phyloP scores from a whole-genome alignment of 2,113 vertebrate genomes.

The Sapajus apella region DNA sequence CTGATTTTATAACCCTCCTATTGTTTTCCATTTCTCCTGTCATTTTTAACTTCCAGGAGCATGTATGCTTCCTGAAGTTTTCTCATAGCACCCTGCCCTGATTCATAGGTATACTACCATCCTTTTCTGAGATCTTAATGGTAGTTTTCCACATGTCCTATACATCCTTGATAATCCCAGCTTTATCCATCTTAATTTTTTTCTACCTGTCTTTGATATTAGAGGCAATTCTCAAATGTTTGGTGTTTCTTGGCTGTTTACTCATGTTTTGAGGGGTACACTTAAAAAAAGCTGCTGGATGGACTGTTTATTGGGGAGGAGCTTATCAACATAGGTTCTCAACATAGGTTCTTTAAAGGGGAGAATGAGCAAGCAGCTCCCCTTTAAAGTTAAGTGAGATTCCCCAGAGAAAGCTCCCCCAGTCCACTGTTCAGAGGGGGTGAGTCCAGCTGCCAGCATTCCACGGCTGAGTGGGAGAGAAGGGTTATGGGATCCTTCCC shows the following conservation, averaged over 20 bases:
- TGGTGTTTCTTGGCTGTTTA: fast-evolving
- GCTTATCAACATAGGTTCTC: fast-evolving
- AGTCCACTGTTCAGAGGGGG: too few species aligned
- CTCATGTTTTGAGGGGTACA: fast-evolving
- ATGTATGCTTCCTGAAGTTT: not conserved
- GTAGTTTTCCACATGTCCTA: not conserved
- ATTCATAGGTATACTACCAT: fast-evolving
- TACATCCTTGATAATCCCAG: not conserved
- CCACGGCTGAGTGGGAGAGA: too few species aligned
- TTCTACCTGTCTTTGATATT: not conserved
- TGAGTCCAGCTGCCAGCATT: fast-evolving
- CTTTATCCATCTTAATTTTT: not conserved
- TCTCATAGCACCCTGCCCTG: too few species aligned
- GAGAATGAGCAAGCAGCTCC: not conserved
- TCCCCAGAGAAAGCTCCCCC: not conserved
- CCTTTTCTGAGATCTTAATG: not conserved
- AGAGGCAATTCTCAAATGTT: too few species aligned
- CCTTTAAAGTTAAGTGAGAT: not conserved
- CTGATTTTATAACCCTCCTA: not conserved
- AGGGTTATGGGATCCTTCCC: not conserved
- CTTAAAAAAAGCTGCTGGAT: fast-evolving
- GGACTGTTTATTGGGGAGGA: fast-evolving
- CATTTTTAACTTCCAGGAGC: not conserved
- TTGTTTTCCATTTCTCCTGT: not conserved
- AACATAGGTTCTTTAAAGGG: not conserved